These are phyloP conservation scores for Ataeniobius toweri DNA, from an alignment of 2,797 vertebrate genomes.

Conservation along the genomic window DNA sequence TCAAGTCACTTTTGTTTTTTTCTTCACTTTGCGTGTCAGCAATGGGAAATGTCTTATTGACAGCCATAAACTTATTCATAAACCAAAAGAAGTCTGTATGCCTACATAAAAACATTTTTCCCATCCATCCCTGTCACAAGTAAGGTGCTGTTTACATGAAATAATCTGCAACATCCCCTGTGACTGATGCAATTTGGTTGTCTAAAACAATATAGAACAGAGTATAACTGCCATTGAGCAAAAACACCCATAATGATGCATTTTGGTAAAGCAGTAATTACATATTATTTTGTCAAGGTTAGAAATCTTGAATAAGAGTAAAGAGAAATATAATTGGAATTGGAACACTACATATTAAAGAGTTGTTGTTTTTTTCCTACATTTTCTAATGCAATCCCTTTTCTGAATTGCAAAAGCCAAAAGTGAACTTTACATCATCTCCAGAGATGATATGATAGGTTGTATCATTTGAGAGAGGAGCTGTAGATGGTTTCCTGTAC, in stretches of 20 bases:
- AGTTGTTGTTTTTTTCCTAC: constrained; percentile 4
- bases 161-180: background rate
- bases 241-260: background rate
- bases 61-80: background rate
- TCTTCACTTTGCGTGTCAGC: too few relatives aligned
- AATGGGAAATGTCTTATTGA: background rate
- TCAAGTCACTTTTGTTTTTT: background rate
- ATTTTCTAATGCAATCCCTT: constrained; percentile 2
- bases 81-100: background rate
- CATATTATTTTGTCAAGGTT: background rate
- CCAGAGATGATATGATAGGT: constrained; percentile 28
- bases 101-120: background rate
- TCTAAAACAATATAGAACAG: background rate
- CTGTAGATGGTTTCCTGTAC: constrained; percentile 27
- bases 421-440: constrained; percentile 63
- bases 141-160: constrained; percentile 6
- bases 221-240: background rate
- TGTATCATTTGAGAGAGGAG: constrained; percentile 40
- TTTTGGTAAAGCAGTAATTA: background rate
- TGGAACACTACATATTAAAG: background rate
- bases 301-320: background rate
- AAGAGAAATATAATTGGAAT: constrained; percentile 20
- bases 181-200: background rate
- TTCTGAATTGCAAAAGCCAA: constrained; percentile 61
- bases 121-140: constrained; percentile 2